Evolutionary conservation across 2,888 invertebrate species (phyloP), one percentile per base, ranked within the genome.

Genomic region (Nasonia oneida): DNA sequence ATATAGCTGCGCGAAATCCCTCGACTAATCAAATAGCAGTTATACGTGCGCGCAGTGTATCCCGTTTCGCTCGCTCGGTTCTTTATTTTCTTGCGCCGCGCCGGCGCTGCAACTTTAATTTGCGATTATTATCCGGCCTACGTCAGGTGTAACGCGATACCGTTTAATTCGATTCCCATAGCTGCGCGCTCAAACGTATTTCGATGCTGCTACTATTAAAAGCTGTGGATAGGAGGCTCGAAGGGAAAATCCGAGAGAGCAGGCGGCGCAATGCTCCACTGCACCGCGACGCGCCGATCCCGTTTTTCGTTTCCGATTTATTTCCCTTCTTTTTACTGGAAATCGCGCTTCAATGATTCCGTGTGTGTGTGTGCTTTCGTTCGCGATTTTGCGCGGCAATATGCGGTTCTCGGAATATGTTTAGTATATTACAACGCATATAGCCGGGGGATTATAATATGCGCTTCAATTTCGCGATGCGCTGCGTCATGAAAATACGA

Each of bases 61-160:
- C 77, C 77, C 77, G 39, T 77, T 39, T 61, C 74, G 12, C 47
- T 39, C n/a, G 42, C 42, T 42, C 3, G 42, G 1, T 18, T 23
- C 1, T 23, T 67, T 14, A 33, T 33, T 33, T 67, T 57, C 12
- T 10, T 1, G 0, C 2, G 2, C 12, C 14, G 67, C 57, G 67
- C 42, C 23, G 10, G 37, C 75, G 42, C 53, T 53, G 53, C 29
- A 50, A 50, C 29, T 57, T 57, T 73, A 81, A 81, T 81, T 74
- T 42, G 74, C 47, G 70, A 81, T 74, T 74, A 81, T 75, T 37
- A n/a, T 47, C 64, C 47, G 4, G 57, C 57, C 57, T 67, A 53
- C 77, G 77, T 77, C 77, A 71, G 71, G 71, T 83, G 77, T 77
- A 77, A 83, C 70, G 71, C 70, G 77, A 83, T 77, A 53, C 70